These are phyloP conservation scores for Brenthis hecate DNA, from an alignment of 2,888 invertebrate genomes.

Conservation along the genomic window DNA sequence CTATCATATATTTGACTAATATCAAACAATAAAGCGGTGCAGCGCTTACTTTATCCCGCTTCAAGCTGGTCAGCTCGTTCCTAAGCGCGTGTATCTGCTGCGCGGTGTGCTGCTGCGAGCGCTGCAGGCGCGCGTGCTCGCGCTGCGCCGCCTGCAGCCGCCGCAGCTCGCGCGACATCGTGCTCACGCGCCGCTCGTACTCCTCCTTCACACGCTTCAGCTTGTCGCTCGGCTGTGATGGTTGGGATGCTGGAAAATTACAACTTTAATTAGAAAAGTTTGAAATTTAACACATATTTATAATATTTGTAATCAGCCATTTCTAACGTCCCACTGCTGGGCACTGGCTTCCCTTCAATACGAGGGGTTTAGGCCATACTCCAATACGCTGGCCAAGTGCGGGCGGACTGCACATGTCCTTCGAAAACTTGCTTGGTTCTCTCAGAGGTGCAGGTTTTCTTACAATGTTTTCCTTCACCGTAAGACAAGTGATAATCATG, in stretches of 20 bases:
- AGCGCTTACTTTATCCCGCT: conserved; percentile 92
- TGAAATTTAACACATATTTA: too few relatives aligned
- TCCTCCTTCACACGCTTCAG: conserved; percentile 92
- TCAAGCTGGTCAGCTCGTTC: conserved; percentile 91
- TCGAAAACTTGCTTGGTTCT: too few relatives aligned
- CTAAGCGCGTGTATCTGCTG: conserved; percentile 92
- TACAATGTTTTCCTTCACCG: too few relatives aligned
- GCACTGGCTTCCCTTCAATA: too few relatives aligned
- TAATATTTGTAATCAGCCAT: too few relatives aligned
- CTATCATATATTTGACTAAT: background rate
- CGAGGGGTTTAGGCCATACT: too few relatives aligned
- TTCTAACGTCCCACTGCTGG: too few relatives aligned
- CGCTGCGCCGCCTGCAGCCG: conserved; percentile 92
- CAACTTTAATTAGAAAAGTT: background rate
- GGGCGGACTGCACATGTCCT: too few relatives aligned
- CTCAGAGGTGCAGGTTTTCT: too few relatives aligned
- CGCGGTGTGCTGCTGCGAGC: conserved; percentile 94
- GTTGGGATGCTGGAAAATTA: conserved; percentile 64
- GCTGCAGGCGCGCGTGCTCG: conserved; percentile 92
- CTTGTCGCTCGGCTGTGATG: conserved; percentile 85
- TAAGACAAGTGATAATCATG: too few relatives aligned
- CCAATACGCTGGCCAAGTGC: too few relatives aligned
- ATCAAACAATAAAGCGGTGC: conserved; percentile 70
- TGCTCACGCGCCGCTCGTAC: conserved; percentile 91
- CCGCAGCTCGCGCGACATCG: conserved; percentile 93